A percentile compares a stretch with the other conserved stretches of the same genome.
These are phyloP conservation scores for Lepidurus packardi DNA, from an alignment of 1,140 invertebrate genomes.

Conservation along the genomic window DNA sequence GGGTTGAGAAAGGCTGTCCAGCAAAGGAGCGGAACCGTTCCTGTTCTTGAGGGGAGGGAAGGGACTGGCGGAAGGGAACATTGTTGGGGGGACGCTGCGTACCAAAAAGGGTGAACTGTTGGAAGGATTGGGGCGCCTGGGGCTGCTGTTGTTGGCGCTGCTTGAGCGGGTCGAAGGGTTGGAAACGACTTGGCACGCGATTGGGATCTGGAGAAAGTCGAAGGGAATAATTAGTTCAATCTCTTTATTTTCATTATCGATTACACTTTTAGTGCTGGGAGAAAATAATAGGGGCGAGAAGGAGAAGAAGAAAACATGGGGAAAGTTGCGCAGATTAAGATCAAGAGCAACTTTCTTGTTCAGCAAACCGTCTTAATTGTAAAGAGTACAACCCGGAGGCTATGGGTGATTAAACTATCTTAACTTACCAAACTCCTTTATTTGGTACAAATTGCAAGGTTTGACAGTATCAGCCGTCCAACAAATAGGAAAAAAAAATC, in stretches of 20 bases:
- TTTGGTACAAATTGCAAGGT: no score
- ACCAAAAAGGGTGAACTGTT: constrained; percentile 33
- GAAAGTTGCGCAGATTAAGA: not conserved
- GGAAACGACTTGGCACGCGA: constrained; percentile 8
- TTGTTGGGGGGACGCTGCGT: constrained; percentile 24
- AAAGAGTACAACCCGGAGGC: not conserved
- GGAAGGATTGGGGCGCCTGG: constrained; percentile 32
- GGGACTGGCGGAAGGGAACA: constrained; percentile 15
- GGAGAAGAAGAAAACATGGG: not conserved
- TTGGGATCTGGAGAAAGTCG: constrained; percentile 17
- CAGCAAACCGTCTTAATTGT: not conserved
- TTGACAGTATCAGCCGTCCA: no score
- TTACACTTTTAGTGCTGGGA: not conserved
- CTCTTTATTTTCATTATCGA: not conserved
- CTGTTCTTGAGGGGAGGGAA: not conserved
- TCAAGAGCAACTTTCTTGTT: not conserved
- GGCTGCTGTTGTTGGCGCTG: constrained; percentile 26
- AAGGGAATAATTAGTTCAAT: constrained; percentile 18
- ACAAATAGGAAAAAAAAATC: no score
- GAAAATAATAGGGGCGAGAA: not conserved
- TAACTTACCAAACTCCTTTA: no score
- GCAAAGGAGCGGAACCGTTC: not conserved
- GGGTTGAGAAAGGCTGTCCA: not conserved
- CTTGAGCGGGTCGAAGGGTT: constrained; percentile 27
- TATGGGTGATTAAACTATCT: no score